Conservation (phyloP, 2,797 vertebrate species). For the Schizopygopsis malacanthus region DNA sequence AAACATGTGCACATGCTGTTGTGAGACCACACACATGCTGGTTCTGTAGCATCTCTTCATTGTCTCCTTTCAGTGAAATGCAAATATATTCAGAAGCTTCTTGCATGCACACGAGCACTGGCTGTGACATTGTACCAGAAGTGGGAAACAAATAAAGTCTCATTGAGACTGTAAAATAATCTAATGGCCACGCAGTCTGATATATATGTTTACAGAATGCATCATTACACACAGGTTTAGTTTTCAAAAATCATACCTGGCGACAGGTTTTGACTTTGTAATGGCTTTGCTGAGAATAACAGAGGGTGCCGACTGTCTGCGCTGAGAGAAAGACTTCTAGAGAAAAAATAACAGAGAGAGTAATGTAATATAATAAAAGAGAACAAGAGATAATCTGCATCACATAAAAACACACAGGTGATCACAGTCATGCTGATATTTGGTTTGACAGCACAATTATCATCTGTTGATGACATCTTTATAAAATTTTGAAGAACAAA, state of each 20-base stretch:
- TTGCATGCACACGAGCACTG: background rate
- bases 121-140: background rate
- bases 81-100: conserved; percentile 27
- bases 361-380: background rate
- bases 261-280: conserved; percentile 40
- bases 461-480: background rate
- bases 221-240: background rate
- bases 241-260: conserved; percentile 28
- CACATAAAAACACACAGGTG: background rate
- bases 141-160: background rate
- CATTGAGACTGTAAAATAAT: background rate
- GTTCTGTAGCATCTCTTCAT: conserved; percentile 4
- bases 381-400: background rate
- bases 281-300: conserved; percentile 49
- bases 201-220: background rate
- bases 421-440: conserved; percentile 8
- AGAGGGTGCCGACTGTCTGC: conserved; percentile 48
- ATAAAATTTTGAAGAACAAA: background rate
- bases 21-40: conserved; percentile 29
- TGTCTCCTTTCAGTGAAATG: conserved; percentile 39
- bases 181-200: background rate
- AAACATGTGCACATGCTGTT: conserved; percentile 14
- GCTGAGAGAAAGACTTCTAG: conserved; percentile 36
- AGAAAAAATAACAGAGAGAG: conserved; percentile 1
- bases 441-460: background rate